Evolutionary conservation across 30 jellyfish, hydroid and myxozoan genomes (phyloP).

Genomic region (Turritopsis rubra): DNA sequence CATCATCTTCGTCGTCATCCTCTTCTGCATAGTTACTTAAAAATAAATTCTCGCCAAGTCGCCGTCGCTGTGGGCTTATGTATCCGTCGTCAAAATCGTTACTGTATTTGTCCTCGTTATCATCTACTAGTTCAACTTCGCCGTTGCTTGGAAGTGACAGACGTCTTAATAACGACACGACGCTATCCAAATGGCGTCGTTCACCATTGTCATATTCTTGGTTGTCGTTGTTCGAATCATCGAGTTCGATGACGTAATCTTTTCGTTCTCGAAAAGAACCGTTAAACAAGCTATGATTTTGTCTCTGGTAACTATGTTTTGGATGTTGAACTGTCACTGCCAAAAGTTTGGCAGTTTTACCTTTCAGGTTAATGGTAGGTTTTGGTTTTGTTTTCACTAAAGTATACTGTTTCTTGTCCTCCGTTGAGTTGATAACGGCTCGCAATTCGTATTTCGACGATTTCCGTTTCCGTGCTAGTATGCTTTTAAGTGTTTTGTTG

Average conservation of each 20-base stretch:
- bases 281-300: neutral
- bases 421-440: neutral
- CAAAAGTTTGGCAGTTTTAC: neutral
- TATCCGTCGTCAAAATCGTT: conserved; percentile 29
- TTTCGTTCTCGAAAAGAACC: conserved; percentile 16
- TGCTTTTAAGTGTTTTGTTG: neutral
- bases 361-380: neutral
- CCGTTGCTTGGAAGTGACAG: conserved; percentile 14
- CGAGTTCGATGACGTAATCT: conserved; percentile 37
- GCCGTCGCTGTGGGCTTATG: conserved; percentile 27
- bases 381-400: neutral
- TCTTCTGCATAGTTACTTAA: conserved; percentile 16
- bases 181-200: conserved; percentile 14
- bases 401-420: neutral
- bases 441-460: neutral
- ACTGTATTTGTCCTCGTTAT: conserved; percentile 4
- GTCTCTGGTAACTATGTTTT: neutral
- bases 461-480: conserved; percentile 1
- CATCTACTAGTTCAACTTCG: conserved; percentile 24
- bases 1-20: conserved; percentile 26
- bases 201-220: neutral
- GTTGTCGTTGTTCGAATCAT: conserved; percentile 11
- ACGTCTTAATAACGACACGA: conserved; percentile 19
- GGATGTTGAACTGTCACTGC: neutral
- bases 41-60: conserved; percentile 25